Percentiles rank a stretch among this genome's conserved stretches.
phyloP scores from a whole-genome alignment of 2,888 invertebrate species.

The Tipula helvola region DNA sequence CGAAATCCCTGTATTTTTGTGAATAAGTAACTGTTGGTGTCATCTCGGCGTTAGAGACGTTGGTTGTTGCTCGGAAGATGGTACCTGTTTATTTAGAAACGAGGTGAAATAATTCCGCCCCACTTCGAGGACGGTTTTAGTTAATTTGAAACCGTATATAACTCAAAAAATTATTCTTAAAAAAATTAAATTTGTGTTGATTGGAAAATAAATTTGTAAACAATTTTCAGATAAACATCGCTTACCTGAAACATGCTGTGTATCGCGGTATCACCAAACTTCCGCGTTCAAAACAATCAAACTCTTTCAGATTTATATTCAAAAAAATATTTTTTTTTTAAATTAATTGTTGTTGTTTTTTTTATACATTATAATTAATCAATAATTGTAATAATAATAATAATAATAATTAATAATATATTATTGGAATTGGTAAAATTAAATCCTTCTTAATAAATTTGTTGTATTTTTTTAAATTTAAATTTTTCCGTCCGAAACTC shows the following conservation, averaged over 20 bases:
- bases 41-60: no score
- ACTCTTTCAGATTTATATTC: background rate
- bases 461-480: background rate
- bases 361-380: constrained; percentile 4
- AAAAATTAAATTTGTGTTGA: no score
- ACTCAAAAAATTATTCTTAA: no score
- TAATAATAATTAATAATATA: background rate
- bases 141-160: no score
- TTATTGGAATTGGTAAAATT: background rate
- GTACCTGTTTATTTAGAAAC: no score
- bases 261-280: background rate
- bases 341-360: background rate
- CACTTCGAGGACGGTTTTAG: no score
- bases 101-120: no score
- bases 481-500: background rate
- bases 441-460: background rate
- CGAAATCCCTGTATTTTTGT: no score
- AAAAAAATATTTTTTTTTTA: background rate
- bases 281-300: background rate
- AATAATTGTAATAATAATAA: background rate
- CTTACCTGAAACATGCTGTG: background rate
- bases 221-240: background rate
- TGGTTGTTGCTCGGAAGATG: no score
- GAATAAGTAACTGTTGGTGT: no score
- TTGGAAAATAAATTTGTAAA: no score